Evolutionary conservation across 2,888 invertebrate genomes (phyloP).

Genomic region (Melieria picta): DNA sequence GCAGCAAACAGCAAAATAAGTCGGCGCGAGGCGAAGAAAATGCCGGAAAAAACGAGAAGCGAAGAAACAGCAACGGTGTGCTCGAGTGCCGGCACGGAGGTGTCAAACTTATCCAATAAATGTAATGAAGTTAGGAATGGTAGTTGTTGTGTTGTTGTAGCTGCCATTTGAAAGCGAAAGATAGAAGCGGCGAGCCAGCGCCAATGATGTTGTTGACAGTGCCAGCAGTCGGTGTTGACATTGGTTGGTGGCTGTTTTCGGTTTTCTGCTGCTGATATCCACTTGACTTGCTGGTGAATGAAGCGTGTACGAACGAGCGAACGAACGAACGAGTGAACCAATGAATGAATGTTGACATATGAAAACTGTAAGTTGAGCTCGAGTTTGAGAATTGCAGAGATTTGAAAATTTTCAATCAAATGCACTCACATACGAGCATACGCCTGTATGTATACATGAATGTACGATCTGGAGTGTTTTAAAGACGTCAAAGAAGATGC

Average conservation of each 20-base stretch:
- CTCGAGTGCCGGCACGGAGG: background rate
- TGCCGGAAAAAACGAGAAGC: background rate
- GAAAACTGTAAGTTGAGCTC: no score
- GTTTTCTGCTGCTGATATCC: conserved; percentile 8
- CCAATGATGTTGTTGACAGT: conserved; percentile 23
- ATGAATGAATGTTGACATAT: no score
- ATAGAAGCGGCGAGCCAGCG: background rate
- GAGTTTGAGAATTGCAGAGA: background rate
- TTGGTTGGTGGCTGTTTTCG: background rate
- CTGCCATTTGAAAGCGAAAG: background rate
- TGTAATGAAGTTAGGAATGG: conserved; percentile 47
- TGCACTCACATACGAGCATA: background rate
- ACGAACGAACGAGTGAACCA: no score
- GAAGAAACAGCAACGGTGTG: background rate
- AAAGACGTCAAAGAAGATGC: background rate
- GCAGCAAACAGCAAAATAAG: background rate
- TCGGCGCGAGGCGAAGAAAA: background rate
- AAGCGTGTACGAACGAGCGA: conserved; percentile 11
- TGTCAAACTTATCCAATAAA: conserved; percentile 59
- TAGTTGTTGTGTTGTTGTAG: conserved; percentile 18
- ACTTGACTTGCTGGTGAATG: conserved; percentile 28
- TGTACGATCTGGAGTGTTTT: no score
- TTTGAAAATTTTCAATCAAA: background rate
- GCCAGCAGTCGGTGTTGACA: conserved; percentile 11
- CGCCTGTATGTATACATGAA: background rate